A percentile compares a stretch with the other conserved stretches of the same genome.
phyloP scores from a whole-genome alignment of 2,113 vertebrate species.

The Melanerpes aurifrons region DNA sequence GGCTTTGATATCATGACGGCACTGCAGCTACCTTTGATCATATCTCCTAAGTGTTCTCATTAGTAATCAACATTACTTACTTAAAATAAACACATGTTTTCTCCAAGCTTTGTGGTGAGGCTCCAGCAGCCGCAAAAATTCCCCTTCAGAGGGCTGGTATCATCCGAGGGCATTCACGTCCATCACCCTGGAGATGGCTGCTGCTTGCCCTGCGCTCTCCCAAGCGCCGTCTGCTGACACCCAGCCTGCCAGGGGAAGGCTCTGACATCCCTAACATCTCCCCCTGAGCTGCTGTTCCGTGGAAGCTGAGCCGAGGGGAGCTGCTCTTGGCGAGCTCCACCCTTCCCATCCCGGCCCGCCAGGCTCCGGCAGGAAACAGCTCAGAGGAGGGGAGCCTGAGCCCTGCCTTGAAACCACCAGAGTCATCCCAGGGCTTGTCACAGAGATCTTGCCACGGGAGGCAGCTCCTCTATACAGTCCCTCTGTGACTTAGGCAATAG shows the following conservation, averaged over 20 bases:
- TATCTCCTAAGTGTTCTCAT: conserved; percentile 74
- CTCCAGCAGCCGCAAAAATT: conserved; percentile 73
- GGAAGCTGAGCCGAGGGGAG: neutral
- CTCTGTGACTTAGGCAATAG: neutral
- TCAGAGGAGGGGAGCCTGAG: neutral
- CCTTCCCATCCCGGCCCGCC: rapidly evolving
- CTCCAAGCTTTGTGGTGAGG: conserved; percentile 66
- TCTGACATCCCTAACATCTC: neutral
- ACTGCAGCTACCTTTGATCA: conserved; percentile 72
- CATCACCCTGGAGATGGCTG: conserved; percentile 54
- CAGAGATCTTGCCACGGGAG: neutral
- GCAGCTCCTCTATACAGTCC: neutral
- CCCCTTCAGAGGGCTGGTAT: conserved; percentile 62
- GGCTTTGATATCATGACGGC: conserved; percentile 73
- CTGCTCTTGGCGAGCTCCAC: neutral
- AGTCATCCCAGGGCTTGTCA: neutral
- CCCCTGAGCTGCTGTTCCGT: rapidly evolving
- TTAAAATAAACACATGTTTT: conserved; percentile 75
- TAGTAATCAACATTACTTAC: conserved; percentile 73
- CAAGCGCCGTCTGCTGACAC: neutral
- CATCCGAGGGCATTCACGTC: conserved; percentile 68
- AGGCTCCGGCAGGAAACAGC: rapidly evolving
- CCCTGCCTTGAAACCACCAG: neutral
- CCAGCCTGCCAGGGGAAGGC: conserved; percentile 14
- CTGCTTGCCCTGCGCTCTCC: neutral